These are phyloP conservation scores for Dascillus cervinus DNA, from an alignment of 2,888 invertebrate species.

Conservation along the genomic window DNA sequence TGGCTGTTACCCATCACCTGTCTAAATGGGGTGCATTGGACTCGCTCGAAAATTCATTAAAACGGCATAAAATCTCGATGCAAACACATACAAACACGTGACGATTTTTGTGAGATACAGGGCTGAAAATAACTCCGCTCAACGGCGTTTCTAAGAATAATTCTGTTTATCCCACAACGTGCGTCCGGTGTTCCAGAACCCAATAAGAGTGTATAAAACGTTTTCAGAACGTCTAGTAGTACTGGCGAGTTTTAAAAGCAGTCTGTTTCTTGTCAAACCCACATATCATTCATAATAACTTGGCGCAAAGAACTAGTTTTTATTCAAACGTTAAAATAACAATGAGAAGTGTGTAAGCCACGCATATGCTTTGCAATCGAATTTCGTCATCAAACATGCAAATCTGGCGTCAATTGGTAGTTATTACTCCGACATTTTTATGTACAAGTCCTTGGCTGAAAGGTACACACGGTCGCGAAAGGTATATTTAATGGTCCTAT, in stretches of 20 bases:
- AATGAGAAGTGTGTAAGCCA: neutral
- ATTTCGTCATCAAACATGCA: neutral
- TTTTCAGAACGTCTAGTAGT: neutral
- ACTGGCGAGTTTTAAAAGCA: neutral
- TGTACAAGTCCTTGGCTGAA: too few relatives aligned
- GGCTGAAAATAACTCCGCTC: conserved; percentile 15
- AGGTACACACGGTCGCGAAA: too few relatives aligned
- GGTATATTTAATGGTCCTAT: too few relatives aligned
- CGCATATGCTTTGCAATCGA: neutral
- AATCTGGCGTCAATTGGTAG: too few relatives aligned
- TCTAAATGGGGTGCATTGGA: too few relatives aligned
- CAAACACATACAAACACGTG: too few relatives aligned
- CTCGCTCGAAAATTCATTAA: too few relatives aligned
- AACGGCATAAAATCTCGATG: too few relatives aligned
- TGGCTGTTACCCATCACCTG: too few relatives aligned
- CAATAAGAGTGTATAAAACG: too few relatives aligned
- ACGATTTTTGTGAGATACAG: conserved; percentile 11
- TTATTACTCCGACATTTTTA: too few relatives aligned
- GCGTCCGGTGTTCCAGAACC: conserved; percentile 18
- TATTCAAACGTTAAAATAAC: neutral
- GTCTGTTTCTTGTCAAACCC: neutral
- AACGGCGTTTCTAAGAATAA: conserved; percentile 19
- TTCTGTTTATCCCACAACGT: conserved; percentile 20
- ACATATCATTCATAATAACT: neutral
- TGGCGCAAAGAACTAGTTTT: neutral